Evolutionary conservation across 2,113 vertebrate genomes (phyloP), one percentile per base, ranked within the genome.

Genomic region (Equus quagga): DNA sequence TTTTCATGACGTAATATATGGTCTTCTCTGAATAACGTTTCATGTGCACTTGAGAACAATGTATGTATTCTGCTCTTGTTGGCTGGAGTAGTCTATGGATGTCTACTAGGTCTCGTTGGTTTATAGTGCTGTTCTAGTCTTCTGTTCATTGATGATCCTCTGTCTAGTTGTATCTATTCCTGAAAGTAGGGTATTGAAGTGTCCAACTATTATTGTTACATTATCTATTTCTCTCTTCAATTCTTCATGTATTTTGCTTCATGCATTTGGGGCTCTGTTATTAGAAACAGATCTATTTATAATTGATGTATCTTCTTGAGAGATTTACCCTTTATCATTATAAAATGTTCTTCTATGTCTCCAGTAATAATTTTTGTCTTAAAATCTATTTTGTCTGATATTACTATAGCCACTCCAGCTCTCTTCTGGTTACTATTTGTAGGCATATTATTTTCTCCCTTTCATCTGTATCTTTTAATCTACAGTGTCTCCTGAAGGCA

Each of bases 21-120:
- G 2, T 31, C 60, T 21, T 21, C 1, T 3, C 23, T 28, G 60
- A 36, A 79, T 15, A 14, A 14, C 5, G 6, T 4, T 13, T 60
- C 17, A 0, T 4, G 24, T 6, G 46, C 60, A 6, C 31, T n/a
- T 12, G 28, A 28, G 6, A 49, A 14, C 44, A 19, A 6, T 8
- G 4, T 2, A 41, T 23, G 10, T 6, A 26, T 8, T 36, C 46
- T n/a, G 6, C 58, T 41, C 24, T 1, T 2, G 6, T 1, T 31
- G 60, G 46, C 10, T 0, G 4, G 58, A 46, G 56, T 8, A n/a
- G 31, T 18, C 86, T 49, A 2, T 0, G 46, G 5, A 6, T n/a
- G 44, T 3, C 58, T 51, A 4, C 21, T 36, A 8, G 19, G 49
- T 0, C 46, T 17, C 3, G 36, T 2, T n/a, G 76, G 64, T 33